Conservation (phyloP, 2,888 invertebrate species). For the Dicyrtomina minuta region DNA sequence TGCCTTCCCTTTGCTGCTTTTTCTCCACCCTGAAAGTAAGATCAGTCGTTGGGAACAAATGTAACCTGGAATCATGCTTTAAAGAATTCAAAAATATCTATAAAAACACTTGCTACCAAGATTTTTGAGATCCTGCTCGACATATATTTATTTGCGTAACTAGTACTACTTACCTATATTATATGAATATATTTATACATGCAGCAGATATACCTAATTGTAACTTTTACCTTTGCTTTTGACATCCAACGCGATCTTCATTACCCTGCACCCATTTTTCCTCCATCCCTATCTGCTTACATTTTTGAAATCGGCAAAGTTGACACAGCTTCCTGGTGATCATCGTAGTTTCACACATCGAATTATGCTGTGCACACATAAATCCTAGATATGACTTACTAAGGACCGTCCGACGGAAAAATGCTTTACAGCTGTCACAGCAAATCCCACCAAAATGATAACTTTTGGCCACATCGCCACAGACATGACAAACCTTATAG, state of each 20-base stretch:
- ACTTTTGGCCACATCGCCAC: constrained; percentile 57
- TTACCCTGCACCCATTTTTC: constrained; percentile 58
- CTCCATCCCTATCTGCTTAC: constrained; percentile 57
- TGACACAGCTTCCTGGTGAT: constrained; percentile 56
- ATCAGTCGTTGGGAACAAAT: neutral
- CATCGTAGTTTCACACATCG: constrained; percentile 55
- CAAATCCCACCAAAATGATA: constrained; percentile 57
- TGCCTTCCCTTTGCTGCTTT: constrained; percentile 48
- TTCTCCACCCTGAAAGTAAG: constrained; percentile 49
- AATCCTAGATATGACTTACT: constrained; percentile 56
- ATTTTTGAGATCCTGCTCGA: too few species aligned
- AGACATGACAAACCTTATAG: constrained; percentile 56
- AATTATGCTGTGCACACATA: constrained; percentile 55
- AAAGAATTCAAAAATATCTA: too few species aligned
- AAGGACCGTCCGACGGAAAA: constrained; percentile 57
- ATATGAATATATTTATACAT: too few species aligned
- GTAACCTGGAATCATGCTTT: too few species aligned
- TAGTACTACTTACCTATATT: too few species aligned
- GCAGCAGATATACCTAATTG: too few species aligned
- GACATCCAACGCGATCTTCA: constrained; percentile 55
- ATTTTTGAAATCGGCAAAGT: constrained; percentile 56
- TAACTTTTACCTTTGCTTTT: constrained; percentile 51
- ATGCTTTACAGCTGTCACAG: constrained; percentile 58
- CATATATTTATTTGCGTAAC: too few species aligned
- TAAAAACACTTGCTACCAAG: too few species aligned